Base-by-base conservation (phyloP, 53 echinoderm and acorn worm species). In the Arbacia lixula region DNA sequence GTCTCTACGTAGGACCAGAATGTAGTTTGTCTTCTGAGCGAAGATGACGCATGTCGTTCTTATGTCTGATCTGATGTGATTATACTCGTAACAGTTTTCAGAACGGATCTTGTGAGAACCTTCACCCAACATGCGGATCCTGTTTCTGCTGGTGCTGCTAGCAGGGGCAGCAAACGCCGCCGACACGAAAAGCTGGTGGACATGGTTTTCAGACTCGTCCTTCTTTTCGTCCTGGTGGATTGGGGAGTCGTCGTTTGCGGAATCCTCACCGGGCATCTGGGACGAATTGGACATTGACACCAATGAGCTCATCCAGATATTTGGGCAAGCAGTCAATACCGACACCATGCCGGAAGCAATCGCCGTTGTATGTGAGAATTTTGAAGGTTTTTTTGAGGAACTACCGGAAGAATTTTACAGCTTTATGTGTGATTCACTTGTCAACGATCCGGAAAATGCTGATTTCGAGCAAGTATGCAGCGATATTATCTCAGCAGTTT, bases 281-380 rank as follows among this genome's bases (percentile, higher is more conserved):
- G 25, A 28, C 53, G 53, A 53, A 1, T 52, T 73, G 3, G 36
- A 36, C 37, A 3, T 77, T 0, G 77, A 77, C 5, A 57, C 57
- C 27, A 21, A 26, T 12, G 77, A 40, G 25, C 6, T 77, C 21
- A 57, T 77, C 36, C 10, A 77, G 26, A 34, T 57, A 38, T 38
- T 77, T 12, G 77, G 77, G 4, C 12, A 39, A 38, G 58, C 27
- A 22, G 4, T 77, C 38, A 77, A 57, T 39, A 58, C 77, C 38
- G 77, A 77, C 37, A 58, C 77, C 28, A 39, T 77, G 25, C 41
- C 77, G 11, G 58, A 77, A 57, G 35, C 77, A 19, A 77, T 77
- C 37, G 42, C 10, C 36, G 40, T 57, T 4, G 4, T 77, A 11
- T 77, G 77, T 38, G 77, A 77, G 6, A 39, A 36, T 58, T 37